Conservation (phyloP, 2,113 vertebrate species). For the Ifrita kowaldi region DNA sequence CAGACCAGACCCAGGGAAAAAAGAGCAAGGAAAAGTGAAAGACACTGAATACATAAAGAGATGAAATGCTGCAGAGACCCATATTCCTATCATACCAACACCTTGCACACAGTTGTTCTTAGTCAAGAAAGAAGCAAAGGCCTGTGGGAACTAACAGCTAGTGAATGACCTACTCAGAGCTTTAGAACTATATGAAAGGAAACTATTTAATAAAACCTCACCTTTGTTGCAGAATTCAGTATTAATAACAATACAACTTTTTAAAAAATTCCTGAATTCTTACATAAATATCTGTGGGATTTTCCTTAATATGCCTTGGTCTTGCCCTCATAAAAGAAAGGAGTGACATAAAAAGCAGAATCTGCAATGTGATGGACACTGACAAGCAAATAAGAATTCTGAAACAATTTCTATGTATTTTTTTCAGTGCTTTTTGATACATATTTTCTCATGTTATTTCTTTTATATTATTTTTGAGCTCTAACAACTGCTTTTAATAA, state of each 20-base stretch:
- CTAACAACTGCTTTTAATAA: slow-evolving; percentile 63
- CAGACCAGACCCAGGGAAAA: not conserved
- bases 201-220: not conserved
- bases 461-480: slow-evolving; percentile 59
- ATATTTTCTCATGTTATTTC: slow-evolving; percentile 35
- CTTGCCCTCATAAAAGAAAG: not conserved
- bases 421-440: not conserved
- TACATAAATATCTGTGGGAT: not conserved
- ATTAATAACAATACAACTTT: not conserved
- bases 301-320: not conserved
- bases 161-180: not conserved
- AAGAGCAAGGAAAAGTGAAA: not conserved
- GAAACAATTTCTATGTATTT: not conserved
- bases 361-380: not conserved
- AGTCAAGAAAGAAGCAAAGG: not conserved
- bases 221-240: not conserved
- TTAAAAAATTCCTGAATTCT: not conserved
- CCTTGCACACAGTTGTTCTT: not conserved
- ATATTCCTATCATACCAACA: not conserved
- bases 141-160: not conserved
- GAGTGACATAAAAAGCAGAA: not conserved
- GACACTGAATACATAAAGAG: not conserved
- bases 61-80: not conserved
- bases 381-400: not conserved
- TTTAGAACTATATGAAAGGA: not conserved